Evolutionary conservation across 2,888 invertebrate species (phyloP).

Genomic region (Antitype chi): DNA sequence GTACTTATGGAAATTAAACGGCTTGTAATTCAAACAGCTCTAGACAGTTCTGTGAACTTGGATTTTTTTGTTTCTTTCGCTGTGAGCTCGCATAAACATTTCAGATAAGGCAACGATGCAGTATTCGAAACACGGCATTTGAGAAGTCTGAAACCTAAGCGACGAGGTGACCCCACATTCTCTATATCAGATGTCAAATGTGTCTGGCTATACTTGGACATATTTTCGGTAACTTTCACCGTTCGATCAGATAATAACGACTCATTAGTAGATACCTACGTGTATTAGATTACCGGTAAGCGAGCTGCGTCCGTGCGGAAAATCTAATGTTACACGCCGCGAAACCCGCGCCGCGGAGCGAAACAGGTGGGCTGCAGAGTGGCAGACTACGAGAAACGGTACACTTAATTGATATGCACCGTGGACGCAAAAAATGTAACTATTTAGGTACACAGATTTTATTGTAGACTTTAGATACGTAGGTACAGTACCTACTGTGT

Average conservation of each 20-base stretch:
- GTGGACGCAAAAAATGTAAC: conserved; percentile 9
- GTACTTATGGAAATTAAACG: conserved; percentile 48
- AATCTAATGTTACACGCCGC: conserved; percentile 56
- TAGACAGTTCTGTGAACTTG: conserved; percentile 27
- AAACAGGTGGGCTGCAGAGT: background rate
- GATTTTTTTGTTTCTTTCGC: conserved; percentile 19
- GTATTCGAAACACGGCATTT: conserved; percentile 19
- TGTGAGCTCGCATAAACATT: conserved; percentile 2
- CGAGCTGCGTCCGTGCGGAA: conserved; percentile 62
- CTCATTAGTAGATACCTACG: conserved; percentile 41
- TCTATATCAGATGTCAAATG: conserved; percentile 47
- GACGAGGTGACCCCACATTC: conserved; percentile 30
- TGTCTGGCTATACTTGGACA: conserved; percentile 26
- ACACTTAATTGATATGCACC: conserved; percentile 1
- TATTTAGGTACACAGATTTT: background rate
- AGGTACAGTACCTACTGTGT: background rate
- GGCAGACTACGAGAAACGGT: background rate
- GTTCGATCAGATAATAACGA: conserved; percentile 43
- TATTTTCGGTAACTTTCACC: conserved; percentile 62
- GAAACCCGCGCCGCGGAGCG: conserved; percentile 10
- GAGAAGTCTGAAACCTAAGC: conserved; percentile 32
- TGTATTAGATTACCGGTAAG: conserved; percentile 55
- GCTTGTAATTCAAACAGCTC: conserved; percentile 28
- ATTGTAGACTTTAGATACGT: background rate
- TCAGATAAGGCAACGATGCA: conserved; percentile 9